Evolutionary conservation across 1,140 invertebrate genomes (phyloP), one percentile per base, ranked within the genome.

Genomic region (Gryon sp.): DNA sequence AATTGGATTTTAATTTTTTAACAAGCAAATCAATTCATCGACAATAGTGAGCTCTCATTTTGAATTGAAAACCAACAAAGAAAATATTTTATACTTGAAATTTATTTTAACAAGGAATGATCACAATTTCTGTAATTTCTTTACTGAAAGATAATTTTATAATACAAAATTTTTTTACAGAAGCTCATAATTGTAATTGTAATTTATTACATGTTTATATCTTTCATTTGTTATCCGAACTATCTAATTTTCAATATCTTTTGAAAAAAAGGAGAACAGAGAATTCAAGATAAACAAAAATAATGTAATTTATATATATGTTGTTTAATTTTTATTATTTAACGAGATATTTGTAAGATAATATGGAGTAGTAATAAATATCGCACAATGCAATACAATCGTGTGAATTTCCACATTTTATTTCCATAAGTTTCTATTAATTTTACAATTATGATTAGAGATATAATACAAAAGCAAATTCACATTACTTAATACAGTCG

Each of bases 401-500:
- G 32, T 12, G 32, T 34, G 5, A 11, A 12, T 34, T 34, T 34
- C 6, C n/a, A 34, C 14, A 9, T 28, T 28, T 2, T 28, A 28
- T 7, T 28, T 52, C 48, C 12, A 12, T 59, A 50, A 22, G 24
- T 4, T 32, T 52, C 50, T 60, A 28, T 6, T 52, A 38, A 57
- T 53, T 72, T 28, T 53, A 43, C 8, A 15, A 63, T n/a, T n/a
- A n/a, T n/a, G n/a, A 57, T 40, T 55, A 63, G 41, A 16, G 1
- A 15, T 57, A 38, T n/a, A n/a, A n/a, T n/a, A n/a, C n/a, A n/a
- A n/a, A n/a, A 63, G 24, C 0, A 34, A 55, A 24, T 28, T 16
- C 26, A 32, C 68, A 59, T 73, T 73, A 41, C 24, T 73, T 65
- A 15, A 52, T 65, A 65, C 48, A 73, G 69, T 73, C 59, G 69